Conservation (phyloP, 2,113 vertebrate species). For the Ceyx cyanopectus region DNA sequence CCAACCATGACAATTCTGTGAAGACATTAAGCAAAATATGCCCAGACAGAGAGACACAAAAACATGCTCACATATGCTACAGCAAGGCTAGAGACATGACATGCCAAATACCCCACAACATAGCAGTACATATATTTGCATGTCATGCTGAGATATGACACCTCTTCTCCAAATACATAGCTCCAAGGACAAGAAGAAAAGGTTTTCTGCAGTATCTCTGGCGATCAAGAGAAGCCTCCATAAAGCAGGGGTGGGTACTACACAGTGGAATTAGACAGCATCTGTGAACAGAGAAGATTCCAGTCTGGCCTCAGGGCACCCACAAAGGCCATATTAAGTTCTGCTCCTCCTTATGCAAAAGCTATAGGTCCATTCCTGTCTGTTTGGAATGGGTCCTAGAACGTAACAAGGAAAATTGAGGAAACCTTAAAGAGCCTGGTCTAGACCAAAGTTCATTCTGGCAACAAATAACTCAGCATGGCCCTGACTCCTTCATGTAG, state of each 20-base stretch:
- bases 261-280: not conserved
- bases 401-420: not conserved
- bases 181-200: not conserved
- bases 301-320: not conserved
- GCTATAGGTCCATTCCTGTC: not conserved
- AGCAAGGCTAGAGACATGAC: not conserved
- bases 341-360: not conserved
- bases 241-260: not conserved
- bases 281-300: not conserved
- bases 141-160: not conserved
- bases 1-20: too few relatives aligned
- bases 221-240: not conserved
- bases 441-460: not conserved
- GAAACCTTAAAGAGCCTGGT: not conserved
- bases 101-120: not conserved
- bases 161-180: not conserved
- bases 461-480: not conserved
- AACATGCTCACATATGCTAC: not conserved
- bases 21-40: not conserved
- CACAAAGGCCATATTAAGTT: not conserved
- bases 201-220: not conserved
- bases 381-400: not conserved
- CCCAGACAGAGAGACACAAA: not conserved
- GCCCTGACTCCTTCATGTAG: not conserved
- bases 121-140: fast-evolving